These are phyloP conservation scores for Tamias sibiricus DNA, from an alignment of 2,113 vertebrate species.

Conservation along the genomic window DNA sequence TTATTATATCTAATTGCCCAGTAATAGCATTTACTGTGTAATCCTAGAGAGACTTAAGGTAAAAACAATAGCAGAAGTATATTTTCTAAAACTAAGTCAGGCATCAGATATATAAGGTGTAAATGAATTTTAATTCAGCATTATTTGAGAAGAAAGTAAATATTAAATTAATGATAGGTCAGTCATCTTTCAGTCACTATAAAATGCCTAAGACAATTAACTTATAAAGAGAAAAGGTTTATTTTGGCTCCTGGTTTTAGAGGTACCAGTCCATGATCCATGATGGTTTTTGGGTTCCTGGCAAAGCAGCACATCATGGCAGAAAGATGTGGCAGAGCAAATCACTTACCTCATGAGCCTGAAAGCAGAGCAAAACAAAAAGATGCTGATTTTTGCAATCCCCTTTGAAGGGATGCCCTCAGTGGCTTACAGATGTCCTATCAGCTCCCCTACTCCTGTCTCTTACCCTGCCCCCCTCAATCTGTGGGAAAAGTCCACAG, in stretches of 20 bases:
- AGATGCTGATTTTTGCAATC: background rate
- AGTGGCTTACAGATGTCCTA: background rate
- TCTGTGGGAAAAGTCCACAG: background rate
- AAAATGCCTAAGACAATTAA: background rate
- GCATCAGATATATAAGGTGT: constrained; percentile 1
- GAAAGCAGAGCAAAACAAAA: background rate
- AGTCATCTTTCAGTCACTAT: background rate
- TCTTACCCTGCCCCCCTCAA: too few relatives aligned
- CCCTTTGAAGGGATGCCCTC: background rate
- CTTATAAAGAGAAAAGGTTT: background rate
- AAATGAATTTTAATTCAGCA: background rate
- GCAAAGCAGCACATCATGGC: background rate
- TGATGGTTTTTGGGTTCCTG: background rate
- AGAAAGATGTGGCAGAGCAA: background rate
- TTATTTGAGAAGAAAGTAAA: constrained; percentile 10
- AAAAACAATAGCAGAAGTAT: constrained; percentile 39
- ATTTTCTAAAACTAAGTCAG: constrained; percentile 43
- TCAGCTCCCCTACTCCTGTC: too few relatives aligned
- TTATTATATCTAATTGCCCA: background rate
- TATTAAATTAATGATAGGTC: background rate
- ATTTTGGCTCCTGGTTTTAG: background rate
- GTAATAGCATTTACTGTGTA: constrained; percentile 2
- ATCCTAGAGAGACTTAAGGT: constrained; percentile 23
- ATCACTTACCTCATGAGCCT: background rate
- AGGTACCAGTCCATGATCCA: background rate